Base-by-base conservation (phyloP, 2,888 invertebrate species). In the Nebria brevicollis region DNA sequence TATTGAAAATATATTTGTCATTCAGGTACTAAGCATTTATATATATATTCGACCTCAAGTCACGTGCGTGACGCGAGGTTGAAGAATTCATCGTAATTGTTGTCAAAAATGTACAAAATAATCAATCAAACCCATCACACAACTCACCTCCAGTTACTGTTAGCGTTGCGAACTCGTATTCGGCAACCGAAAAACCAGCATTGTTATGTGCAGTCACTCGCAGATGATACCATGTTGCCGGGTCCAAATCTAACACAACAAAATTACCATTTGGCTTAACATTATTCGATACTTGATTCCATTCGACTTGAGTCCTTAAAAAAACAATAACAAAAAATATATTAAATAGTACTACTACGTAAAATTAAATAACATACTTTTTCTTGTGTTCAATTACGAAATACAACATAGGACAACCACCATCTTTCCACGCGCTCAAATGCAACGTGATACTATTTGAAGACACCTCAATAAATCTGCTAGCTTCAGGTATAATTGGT, bases 351-450 rank as follows among this genome's bases (percentile, higher is more conserved):
- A 34, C 76, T 74, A 65, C 26, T 25, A 5, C 7, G 66, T 77
- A 42, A 41, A 66, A 66, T 54, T 2, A 15, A 66, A 25, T 2
- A 1, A 87, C 89, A 90, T 90, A 97, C 97, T 95, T 96, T 89
- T 96, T 96, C 90, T 96, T 97, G 88, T 97, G 96, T 90, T 97
- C 97, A 75, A 98, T 96, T 83, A 98, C 97, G 88, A 97, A 98
- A 88, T 97, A 96, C 83, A 95, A 93, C 95, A 98, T 97, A 20
- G 97, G 96, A 88, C 98, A 98, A 82, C 98, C 97, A 79, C 97
- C 97, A 88, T 97, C 97, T 82, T 95, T 94, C 98, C 98, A 98
- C 83, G 97, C 95, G 86, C 94, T 95, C 85, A 98, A 92, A 87
- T 97, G 97, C 83, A 98, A 91, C 1, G 96, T 96, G 76, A 98